phyloP scores from a whole-genome alignment of 2,797 vertebrate species.

The Botia almorhae region DNA sequence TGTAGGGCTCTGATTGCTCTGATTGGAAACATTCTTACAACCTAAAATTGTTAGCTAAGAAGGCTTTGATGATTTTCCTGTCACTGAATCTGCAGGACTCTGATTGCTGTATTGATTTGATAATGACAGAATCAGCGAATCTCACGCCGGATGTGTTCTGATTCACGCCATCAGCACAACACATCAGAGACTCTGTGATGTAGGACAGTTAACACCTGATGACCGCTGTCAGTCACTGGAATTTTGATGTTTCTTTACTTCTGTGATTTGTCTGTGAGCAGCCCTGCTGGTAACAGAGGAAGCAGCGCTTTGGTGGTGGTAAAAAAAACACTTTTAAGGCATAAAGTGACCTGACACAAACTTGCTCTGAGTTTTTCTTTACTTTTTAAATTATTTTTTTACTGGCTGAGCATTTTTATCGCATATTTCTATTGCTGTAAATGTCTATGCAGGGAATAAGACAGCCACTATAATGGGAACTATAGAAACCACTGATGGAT shows the following conservation, averaged over 20 bases:
- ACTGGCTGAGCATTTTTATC: background rate
- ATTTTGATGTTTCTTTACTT: background rate
- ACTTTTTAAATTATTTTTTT: background rate
- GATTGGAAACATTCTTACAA: too few relatives aligned
- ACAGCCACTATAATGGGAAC: background rate
- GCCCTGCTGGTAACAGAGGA: conserved; percentile 1
- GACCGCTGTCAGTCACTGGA: background rate
- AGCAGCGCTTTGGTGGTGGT: background rate
- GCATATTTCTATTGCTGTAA: background rate
- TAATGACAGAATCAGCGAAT: background rate
- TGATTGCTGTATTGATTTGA: conserved; percentile 16
- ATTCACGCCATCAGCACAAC: conserved; percentile 26
- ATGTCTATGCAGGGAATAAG: background rate
- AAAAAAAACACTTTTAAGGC: background rate
- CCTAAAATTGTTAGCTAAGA: too few relatives aligned
- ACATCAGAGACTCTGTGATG: conserved; percentile 23
- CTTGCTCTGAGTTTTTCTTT: background rate
- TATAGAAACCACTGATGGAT: background rate
- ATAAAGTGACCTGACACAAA: conserved; percentile 8
- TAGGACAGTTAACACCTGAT: conserved; percentile 1
- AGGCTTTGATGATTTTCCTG: background rate
- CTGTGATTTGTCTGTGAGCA: conserved; percentile 9
- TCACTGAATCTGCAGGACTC: background rate
- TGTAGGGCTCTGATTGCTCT: background rate
- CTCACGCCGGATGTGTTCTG: background rate